These are phyloP conservation scores for Xenentodon cancila DNA, from an alignment of 2,797 vertebrate genomes.

Conservation along the genomic window DNA sequence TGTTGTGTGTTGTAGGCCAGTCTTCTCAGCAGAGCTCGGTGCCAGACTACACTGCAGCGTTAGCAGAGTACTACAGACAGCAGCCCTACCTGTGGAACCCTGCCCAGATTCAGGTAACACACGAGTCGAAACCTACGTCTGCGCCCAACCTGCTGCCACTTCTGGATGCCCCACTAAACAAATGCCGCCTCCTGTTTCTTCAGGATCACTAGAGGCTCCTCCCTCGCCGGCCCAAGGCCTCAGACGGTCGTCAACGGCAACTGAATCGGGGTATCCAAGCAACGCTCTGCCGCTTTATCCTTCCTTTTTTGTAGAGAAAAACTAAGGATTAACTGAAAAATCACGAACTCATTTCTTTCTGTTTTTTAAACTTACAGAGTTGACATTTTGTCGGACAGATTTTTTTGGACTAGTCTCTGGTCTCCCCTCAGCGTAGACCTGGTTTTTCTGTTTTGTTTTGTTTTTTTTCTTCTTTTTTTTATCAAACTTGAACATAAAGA, in stretches of 20 bases:
- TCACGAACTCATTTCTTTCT: conserved; percentile 82
- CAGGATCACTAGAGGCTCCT: conserved; percentile 78
- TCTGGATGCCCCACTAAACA: background rate
- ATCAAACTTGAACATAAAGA: conserved; percentile 77
- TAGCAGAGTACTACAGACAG: conserved; percentile 97
- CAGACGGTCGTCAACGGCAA: conserved; percentile 76
- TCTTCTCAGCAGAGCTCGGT: conserved; percentile 92
- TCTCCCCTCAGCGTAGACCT: conserved; percentile 63
- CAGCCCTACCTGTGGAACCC: conserved; percentile 95
- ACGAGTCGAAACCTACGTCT: background rate
- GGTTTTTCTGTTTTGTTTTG: conserved; percentile 38
- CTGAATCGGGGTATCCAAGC: conserved; percentile 89
- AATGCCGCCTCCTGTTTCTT: conserved; percentile 49
- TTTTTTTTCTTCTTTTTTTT: conserved; percentile 56
- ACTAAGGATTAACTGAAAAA: conserved; percentile 88
- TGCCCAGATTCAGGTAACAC: conserved; percentile 69
- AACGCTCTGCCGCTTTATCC: conserved; percentile 88
- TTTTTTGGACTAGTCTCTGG: conserved; percentile 72
- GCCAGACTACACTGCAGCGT: conserved; percentile 92
- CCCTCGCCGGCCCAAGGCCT: conserved; percentile 55
- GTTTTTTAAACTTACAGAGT: conserved; percentile 87
- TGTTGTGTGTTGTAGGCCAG: conserved; percentile 79
- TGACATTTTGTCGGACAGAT: conserved; percentile 80
- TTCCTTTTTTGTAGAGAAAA: conserved; percentile 88
- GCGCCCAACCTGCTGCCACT: background rate